Conservation (phyloP, 2,888 invertebrate species). For the Petrolisthes cinctipes region DNA sequence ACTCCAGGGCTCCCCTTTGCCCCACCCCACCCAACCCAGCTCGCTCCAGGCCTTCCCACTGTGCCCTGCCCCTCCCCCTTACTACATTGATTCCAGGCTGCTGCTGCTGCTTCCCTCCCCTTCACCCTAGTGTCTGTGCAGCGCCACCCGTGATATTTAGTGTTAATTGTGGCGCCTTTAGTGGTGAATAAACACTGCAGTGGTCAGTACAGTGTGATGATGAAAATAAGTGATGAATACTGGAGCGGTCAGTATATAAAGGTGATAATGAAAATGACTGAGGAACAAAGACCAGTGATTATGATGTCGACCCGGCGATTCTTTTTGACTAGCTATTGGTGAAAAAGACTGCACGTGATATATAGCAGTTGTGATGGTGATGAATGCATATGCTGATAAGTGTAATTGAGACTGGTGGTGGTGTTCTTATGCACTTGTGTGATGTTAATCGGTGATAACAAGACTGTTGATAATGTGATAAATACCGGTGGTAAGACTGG, state of each 20-base stretch:
- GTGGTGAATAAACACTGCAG: conserved; percentile 5
- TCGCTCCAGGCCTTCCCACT: conserved; percentile 2
- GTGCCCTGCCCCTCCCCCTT: conserved; percentile 20
- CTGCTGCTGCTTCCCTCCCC: conserved; percentile 23
- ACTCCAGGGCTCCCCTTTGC: neutral
- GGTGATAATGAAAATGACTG: neutral
- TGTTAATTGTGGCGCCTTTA: conserved; percentile 54
- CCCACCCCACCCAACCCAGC: neutral
- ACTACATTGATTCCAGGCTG: conserved; percentile 33
- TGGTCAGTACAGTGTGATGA: neutral
- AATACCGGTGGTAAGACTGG: neutral
- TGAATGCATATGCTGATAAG: conserved; percentile 20
- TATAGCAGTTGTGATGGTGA: neutral
- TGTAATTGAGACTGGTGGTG: conserved; percentile 34
- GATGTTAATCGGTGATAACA: no score
- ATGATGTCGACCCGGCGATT: no score
- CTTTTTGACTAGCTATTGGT: no score
- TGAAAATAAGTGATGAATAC: conserved; percentile 16
- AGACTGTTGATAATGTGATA: neutral
- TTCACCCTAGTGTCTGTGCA: conserved; percentile 32
- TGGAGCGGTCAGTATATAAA: neutral
- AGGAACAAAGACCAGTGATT: no score
- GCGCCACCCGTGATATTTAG: conserved; percentile 56
- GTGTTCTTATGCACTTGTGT: neutral
- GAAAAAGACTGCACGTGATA: neutral